Evolutionary conservation across 1,140 invertebrate genomes (phyloP).

Genomic region (Drosophila watanabei): DNA sequence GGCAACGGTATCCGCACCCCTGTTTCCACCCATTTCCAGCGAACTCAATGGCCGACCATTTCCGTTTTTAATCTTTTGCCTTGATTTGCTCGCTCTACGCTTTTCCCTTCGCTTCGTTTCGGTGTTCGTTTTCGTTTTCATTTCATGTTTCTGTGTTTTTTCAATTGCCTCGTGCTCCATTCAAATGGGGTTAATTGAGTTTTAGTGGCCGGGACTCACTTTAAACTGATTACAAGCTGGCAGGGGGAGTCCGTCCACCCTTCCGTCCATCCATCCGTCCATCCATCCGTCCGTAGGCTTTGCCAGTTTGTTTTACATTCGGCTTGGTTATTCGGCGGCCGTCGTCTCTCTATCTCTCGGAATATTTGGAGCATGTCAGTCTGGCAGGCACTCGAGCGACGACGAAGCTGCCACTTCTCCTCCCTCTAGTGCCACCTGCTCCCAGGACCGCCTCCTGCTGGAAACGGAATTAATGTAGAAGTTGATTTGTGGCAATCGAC

Average conservation of each 20-base stretch:
- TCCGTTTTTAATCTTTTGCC: constrained; percentile 79
- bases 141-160: constrained; percentile 41
- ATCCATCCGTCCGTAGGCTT: constrained; percentile 35
- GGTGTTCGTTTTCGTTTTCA: constrained; percentile 24
- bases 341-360: constrained; percentile 42
- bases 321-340: constrained; percentile 33
- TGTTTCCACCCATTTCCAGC: background rate
- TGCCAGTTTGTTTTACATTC: constrained; percentile 71
- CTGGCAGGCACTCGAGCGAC: constrained; percentile 59
- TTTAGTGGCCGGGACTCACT: constrained; percentile 84
- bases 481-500: constrained; percentile 81
- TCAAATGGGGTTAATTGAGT: constrained; percentile 85
- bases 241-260: constrained; percentile 5
- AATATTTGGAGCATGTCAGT: constrained; percentile 75
- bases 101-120: constrained; percentile 26
- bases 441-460: constrained; percentile 21
- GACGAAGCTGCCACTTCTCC: background rate
- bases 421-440: background rate
- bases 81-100: constrained; percentile 64
- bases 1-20: background rate
- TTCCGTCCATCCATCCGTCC: background rate
- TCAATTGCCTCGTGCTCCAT: constrained; percentile 65
- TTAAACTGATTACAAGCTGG: constrained; percentile 79
- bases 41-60: constrained; percentile 52
- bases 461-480: constrained; percentile 77